A percentile compares a stretch with the other conserved stretches of the same genome.
These are phyloP conservation scores for Beris morrisii DNA, from an alignment of 2,888 invertebrate genomes.

Conservation along the genomic window DNA sequence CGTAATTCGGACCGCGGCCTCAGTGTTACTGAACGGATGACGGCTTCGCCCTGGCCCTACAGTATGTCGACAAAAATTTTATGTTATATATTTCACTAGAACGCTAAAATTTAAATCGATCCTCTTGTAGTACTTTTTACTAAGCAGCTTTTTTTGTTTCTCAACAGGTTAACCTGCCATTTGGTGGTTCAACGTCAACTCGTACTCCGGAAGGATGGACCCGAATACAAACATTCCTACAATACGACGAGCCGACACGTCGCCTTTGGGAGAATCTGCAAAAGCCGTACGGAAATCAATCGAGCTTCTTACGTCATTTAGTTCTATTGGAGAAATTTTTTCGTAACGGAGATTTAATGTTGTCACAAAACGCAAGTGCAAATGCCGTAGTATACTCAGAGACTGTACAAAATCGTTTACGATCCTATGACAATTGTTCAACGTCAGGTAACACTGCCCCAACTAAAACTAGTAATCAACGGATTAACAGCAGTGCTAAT, in stretches of 20 bases:
- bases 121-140: slow-evolving; percentile 2
- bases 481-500: not conserved
- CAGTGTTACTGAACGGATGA: too few relatives aligned
- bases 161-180: slow-evolving; percentile 68
- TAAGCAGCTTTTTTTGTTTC: not conserved
- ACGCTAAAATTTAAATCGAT: not conserved
- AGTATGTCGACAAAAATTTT: too few relatives aligned
- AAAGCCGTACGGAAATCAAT: slow-evolving; percentile 84
- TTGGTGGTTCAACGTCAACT: slow-evolving; percentile 58
- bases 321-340: slow-evolving; percentile 82
- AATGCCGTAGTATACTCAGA: slow-evolving; percentile 78
- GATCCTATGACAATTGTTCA: slow-evolving; percentile 66
- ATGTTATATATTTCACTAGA: not conserved
- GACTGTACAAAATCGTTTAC: slow-evolving; percentile 75
- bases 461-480: not conserved
- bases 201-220: slow-evolving; percentile 85
- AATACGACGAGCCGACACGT: slow-evolving; percentile 81
- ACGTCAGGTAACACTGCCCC: not conserved
- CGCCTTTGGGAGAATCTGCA: slow-evolving; percentile 79
- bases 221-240: slow-evolving; percentile 74
- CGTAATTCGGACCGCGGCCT: too few relatives aligned
- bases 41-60: too few relatives aligned
- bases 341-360: slow-evolving; percentile 74
- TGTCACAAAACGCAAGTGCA: slow-evolving; percentile 72
- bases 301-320: slow-evolving; percentile 79